phyloP scores from a whole-genome alignment of 2,113 vertebrate species.

The Misgurnus anguillicaudatus region DNA sequence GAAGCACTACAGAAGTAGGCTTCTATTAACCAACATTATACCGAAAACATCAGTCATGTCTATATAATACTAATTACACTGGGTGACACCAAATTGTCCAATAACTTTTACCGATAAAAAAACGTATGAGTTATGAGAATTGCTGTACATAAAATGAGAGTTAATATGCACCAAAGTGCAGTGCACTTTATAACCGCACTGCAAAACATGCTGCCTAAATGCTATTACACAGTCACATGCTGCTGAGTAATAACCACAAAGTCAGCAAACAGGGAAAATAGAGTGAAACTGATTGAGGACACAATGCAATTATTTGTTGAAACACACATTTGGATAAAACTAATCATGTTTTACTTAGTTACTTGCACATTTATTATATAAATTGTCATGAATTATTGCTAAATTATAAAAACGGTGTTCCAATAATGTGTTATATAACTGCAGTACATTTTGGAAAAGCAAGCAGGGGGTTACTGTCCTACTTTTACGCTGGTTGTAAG shows the following conservation, averaged over 20 bases:
- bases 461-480: constrained; percentile 67
- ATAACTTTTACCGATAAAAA: too few species aligned
- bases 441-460: constrained; percentile 48
- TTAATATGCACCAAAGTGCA: not conserved
- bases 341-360: too few species aligned
- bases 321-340: not conserved
- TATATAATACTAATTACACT: too few species aligned
- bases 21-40: too few species aligned
- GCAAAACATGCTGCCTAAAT: constrained; percentile 10
- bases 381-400: not conserved
- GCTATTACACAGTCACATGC: constrained; percentile 33
- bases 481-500: constrained; percentile 61
- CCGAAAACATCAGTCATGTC: too few species aligned
- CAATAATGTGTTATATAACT: constrained; percentile 68
- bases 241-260: not conserved
- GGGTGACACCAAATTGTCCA: too few species aligned
- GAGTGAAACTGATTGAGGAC: not conserved
- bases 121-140: not conserved
- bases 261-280: constrained; percentile 13
- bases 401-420: not conserved
- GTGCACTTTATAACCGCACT: not conserved
- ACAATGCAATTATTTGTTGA: not conserved
- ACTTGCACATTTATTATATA: too few species aligned
- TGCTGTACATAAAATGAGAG: not conserved
- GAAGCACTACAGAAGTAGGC: too few species aligned